phyloP scores from a whole-genome alignment of 2,888 invertebrate species.

The Lamproptera curius region DNA sequence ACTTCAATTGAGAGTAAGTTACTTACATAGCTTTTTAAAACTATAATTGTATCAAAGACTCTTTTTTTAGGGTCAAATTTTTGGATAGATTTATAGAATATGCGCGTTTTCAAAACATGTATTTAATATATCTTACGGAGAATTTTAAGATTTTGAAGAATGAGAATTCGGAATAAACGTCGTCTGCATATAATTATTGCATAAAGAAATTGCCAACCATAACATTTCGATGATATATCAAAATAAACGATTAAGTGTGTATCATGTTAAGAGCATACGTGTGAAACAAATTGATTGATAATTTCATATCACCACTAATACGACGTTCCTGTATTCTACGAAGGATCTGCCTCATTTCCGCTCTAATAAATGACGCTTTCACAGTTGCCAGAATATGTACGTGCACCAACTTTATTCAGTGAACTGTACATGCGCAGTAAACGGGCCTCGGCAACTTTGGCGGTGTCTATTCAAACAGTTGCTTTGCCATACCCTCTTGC shows the following conservation, averaged over 20 bases:
- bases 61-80: too few relatives aligned
- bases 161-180: too few relatives aligned
- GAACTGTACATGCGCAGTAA: conserved; percentile 42
- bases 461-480: conserved; percentile 40
- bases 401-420: conserved; percentile 31
- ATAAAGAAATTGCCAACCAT: not conserved
- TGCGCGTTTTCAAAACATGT: too few relatives aligned
- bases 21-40: too few relatives aligned
- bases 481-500: conserved; percentile 43
- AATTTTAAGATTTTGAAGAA: too few relatives aligned
- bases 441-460: conserved; percentile 40
- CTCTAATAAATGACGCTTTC: conserved; percentile 9
- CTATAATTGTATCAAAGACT: too few relatives aligned
- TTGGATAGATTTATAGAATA: too few relatives aligned
- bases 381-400: conserved; percentile 27
- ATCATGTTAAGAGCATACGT: not conserved
- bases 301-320: not conserved
- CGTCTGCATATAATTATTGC: too few relatives aligned
- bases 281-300: not conserved
- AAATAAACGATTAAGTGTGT: not conserved
- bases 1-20: too few relatives aligned
- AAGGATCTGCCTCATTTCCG: conserved; percentile 1
- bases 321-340: not conserved
- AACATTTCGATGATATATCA: not conserved
- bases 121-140: too few relatives aligned